A percentile compares a stretch with the other conserved stretches of the same genome.
Conservation (phyloP, 1,140 invertebrate species). For the Sinonovacula constricta region DNA sequence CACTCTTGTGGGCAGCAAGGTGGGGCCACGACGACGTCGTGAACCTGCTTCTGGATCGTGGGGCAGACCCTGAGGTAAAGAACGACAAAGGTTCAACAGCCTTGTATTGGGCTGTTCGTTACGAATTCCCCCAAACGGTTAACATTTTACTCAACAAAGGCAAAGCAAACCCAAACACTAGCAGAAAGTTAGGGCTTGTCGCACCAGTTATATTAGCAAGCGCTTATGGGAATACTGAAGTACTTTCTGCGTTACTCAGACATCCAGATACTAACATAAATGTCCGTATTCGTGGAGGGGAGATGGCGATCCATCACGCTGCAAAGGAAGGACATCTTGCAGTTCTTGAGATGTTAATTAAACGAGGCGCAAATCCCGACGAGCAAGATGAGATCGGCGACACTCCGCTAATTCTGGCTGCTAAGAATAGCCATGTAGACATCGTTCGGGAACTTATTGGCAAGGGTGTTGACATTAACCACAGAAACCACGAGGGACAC, state of each 20-base stretch:
- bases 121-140: conserved; percentile 65
- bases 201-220: conserved; percentile 71
- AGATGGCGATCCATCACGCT: conserved; percentile 72
- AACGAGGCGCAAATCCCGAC: conserved; percentile 59
- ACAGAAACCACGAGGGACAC: conserved; percentile 68
- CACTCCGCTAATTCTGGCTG: conserved; percentile 69
- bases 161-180: conserved; percentile 64
- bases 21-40: conserved; percentile 65
- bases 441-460: conserved; percentile 60
- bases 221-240: conserved; percentile 67
- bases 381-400: conserved; percentile 68
- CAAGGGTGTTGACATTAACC: conserved; percentile 58
- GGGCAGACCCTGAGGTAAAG: conserved; percentile 65
- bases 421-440: conserved; percentile 58
- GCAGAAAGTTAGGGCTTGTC: conserved; percentile 70
- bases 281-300: conserved; percentile 64
- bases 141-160: conserved; percentile 63
- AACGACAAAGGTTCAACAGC: conserved; percentile 77
- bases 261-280: conserved; percentile 68
- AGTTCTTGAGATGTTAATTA: conserved; percentile 59
- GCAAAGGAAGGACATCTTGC: conserved; percentile 66
- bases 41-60: conserved; percentile 46
- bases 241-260: conserved; percentile 64
- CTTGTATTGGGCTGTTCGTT: conserved; percentile 75
- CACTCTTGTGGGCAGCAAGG: conserved; percentile 73